Conservation (phyloP, 2,113 vertebrate species). For the Parus major region DNA sequence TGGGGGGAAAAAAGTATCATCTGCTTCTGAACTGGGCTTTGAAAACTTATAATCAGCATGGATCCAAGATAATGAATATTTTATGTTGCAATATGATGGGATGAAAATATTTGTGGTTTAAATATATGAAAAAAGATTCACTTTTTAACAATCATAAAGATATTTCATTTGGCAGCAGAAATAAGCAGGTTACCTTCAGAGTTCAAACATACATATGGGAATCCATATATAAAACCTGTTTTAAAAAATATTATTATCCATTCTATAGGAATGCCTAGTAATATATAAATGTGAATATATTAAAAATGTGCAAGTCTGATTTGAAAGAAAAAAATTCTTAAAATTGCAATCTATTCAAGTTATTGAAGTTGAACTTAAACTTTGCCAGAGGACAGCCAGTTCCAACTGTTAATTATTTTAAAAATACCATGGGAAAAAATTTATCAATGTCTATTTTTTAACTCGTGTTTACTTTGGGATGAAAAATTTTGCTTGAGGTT, state of each 20-base stretch:
- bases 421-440: background rate
- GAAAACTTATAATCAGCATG: background rate
- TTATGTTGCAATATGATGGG: background rate
- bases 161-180: background rate
- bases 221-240: background rate
- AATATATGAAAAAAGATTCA: background rate
- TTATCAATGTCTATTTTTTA: background rate
- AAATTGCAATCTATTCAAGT: background rate
- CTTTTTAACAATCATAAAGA: background rate
- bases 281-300: background rate
- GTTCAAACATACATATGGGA: background rate
- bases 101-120: background rate
- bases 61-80: background rate
- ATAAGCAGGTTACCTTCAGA: background rate
- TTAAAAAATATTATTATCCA: background rate
- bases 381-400: background rate
- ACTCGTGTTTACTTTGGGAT: background rate
- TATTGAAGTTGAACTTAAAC: background rate
- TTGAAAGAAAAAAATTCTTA: background rate
- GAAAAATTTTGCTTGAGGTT: slow-evolving; percentile 9
- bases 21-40: background rate
- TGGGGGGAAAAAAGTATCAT: background rate
- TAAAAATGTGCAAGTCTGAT: background rate
- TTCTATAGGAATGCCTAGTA: background rate
- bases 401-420: background rate